Base-by-base conservation (phyloP, 2,888 invertebrate genomes). In the Hetaerina titia region DNA sequence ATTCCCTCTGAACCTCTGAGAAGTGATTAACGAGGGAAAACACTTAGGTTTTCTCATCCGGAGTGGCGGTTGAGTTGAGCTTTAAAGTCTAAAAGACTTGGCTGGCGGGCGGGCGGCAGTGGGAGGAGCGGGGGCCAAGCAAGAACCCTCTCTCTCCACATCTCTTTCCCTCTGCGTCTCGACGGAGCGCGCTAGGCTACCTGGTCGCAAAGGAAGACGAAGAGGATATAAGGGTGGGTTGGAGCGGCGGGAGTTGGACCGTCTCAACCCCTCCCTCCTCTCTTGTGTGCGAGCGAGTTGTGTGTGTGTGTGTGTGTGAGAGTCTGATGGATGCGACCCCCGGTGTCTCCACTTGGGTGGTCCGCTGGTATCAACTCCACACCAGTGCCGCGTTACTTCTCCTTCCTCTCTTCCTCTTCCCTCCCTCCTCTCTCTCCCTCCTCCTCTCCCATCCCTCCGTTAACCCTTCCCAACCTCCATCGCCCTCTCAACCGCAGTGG, bases 221-320 rank as follows among this genome's bases (percentile, higher is more conserved):
- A 56, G 57, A 22, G 63, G 56, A 56, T 22, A 5, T 63, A 74
- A 96, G 96, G 96, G 96, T 96, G 96, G 96, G 22, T 25, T 89
- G 60, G 95, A 64, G 90, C 25, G 60, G 7, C 31, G 95, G 57
- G 87, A 22, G 64, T 89, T 64, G 90, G 56, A 45, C 45, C 45
- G 63, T 81, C 94, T 81, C 45, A 63, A 95, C 22, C 95, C 60
- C 87, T 63, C 94, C 25, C 95, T 60, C 63, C 69, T 69, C 89
- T 89, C 89, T 89, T 45, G 45, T 45, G 45, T 45, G 45, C 45
- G 89, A 69, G n/a, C 19, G 69, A 25, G 11, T n/a, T 56, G 45
- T 19, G 88, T 88, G 25, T 25, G 88, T 15, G 88, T 5, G 95
- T 45, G 87, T n/a, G 88, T n/a, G 95, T 90, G 95, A 94, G 95